Base-by-base conservation (phyloP, 2,797 vertebrate genomes). In the Hippopotamyrus pictus region DNA sequence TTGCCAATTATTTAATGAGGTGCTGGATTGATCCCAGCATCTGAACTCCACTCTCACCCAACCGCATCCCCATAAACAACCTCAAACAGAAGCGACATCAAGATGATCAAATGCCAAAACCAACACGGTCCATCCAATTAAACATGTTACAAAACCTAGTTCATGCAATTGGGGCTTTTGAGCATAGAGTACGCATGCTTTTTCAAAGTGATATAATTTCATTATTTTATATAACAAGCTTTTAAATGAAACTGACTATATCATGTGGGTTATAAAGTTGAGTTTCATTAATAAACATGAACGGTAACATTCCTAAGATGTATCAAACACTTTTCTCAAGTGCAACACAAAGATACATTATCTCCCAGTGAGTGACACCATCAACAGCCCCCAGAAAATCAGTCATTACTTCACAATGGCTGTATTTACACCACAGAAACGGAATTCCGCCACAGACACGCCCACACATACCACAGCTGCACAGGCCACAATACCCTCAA, bases 11-110 rank as follows among this genome's bases (percentile, higher is more conserved):
- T 88, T 65, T 88, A 62, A 62, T 46, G 57, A 46, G 19, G 86
- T 65, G 86, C 57, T 19, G 37, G 57, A 86, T 84, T 79, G 92
- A 94, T 91, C 17, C 87, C 65, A 76, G 88, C 82, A 89, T 88
- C 90, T 88, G 90, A 89, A 82, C 87, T 62, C 79, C 25, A 11
- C 88, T 79, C 17, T 17, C 25, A 33, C 76, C 37, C 25, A 1
- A 54, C 65, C 76, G 19, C 50, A 12, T 83, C 88, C 22, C 73
- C 91, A 92, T 89, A 54, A 92, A 93, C 89, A 48, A 25, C 89
- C 76, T 91, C 88, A 82, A 88, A 90, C 84, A 84, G 88, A 88
- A 90, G 90, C 88, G 7, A 44, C 25, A 8, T 59, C 7, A 57
- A n/a, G 33, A 48, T 33, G 48, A 84, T 46, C 22, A 59, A 84